Conservation (phyloP, 2,888 invertebrate genomes). For the Cosmorhoe ocellata region DNA sequence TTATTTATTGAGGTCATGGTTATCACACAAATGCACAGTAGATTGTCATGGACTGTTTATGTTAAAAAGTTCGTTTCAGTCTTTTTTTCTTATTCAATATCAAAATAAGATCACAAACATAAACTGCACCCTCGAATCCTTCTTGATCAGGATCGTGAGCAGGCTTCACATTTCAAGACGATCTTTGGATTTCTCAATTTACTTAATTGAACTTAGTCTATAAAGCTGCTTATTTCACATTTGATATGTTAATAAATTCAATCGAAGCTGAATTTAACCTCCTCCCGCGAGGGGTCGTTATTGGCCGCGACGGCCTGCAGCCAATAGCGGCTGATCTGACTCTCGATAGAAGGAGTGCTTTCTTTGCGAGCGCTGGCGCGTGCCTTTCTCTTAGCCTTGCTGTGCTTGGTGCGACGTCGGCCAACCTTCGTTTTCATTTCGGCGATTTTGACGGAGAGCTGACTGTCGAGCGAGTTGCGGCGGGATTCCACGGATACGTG, state of each 20-base stretch:
- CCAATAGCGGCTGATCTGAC: constrained; percentile 87
- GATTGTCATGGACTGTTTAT: constrained; percentile 54
- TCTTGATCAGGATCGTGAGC: constrained; percentile 2
- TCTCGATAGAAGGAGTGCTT: constrained; percentile 91
- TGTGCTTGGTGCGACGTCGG: constrained; percentile 74
- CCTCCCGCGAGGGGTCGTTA: constrained; percentile 80
- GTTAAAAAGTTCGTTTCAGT: constrained; percentile 62
- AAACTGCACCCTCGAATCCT: constrained; percentile 11
- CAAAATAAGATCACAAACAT: constrained; percentile 29
- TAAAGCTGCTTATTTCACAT: constrained; percentile 37
- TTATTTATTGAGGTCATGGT: constrained; percentile 45
- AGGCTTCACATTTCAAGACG: constrained; percentile 18
- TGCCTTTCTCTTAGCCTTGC: constrained; percentile 69
- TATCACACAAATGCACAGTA: constrained; percentile 50
- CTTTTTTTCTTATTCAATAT: constrained; percentile 47
- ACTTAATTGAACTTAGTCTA: constrained; percentile 55
- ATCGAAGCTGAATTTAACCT: constrained; percentile 76
- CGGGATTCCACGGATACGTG: constrained; percentile 94
- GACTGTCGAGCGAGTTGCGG: constrained; percentile 93
- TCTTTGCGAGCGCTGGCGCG: constrained; percentile 77
- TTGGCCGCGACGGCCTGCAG: constrained; percentile 83
- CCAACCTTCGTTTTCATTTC: constrained; percentile 90
- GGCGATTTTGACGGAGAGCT: constrained; percentile 91
- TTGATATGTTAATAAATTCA: constrained; percentile 41
- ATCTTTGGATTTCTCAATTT: constrained; percentile 41